Evolutionary conservation across 1,140 invertebrate genomes (phyloP).

Genomic region (Drosophila tsacasi): DNA sequence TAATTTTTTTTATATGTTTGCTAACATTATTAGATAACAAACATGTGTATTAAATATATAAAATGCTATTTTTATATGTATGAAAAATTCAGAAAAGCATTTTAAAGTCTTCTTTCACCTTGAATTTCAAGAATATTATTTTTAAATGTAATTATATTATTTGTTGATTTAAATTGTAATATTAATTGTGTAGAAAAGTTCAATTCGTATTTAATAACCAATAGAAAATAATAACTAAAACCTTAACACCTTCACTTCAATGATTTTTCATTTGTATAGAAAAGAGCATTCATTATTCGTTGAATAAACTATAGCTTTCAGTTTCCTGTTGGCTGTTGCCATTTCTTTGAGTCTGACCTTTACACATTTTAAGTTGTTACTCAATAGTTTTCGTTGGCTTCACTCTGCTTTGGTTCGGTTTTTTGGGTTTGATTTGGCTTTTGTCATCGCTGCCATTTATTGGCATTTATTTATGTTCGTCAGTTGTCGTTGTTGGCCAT

Average conservation of each 20-base stretch:
- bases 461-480: constrained; percentile 73
- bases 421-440: constrained; percentile 57
- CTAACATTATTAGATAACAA: not conserved
- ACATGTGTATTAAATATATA: not conserved
- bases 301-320: constrained; percentile 12
- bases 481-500: constrained; percentile 32
- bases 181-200: too few relatives aligned
- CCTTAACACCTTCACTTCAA: too few relatives aligned
- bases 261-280: too few relatives aligned
- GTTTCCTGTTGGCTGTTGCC: constrained; percentile 48
- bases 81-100: too few relatives aligned
- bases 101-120: not conserved
- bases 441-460: constrained; percentile 67
- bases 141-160: not conserved
- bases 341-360: constrained; percentile 66
- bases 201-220: too few relatives aligned
- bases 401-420: constrained; percentile 19
- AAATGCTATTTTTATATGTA: too few relatives aligned
- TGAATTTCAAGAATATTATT: not conserved
- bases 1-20: not conserved
- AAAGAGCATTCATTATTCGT: constrained; percentile 36
- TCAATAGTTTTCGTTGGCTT: constrained; percentile 62
- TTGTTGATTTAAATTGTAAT: not conserved
- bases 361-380: constrained; percentile 75
- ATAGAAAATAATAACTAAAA: too few relatives aligned